Base-by-base conservation (phyloP, 2,113 vertebrate species). In the Tyto alba region DNA sequence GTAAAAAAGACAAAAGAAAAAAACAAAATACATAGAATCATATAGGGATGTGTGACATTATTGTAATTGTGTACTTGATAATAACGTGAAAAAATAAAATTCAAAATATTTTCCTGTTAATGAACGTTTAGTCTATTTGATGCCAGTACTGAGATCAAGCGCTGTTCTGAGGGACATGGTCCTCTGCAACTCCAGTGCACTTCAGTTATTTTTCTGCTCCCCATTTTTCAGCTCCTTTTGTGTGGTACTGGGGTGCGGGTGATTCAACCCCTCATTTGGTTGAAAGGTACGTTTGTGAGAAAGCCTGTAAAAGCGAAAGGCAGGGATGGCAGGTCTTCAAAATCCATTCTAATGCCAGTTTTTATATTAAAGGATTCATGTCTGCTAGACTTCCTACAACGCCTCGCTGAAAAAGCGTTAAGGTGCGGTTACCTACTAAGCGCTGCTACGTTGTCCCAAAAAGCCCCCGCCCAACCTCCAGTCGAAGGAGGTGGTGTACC, bases 51-150 rank as follows among this genome's bases (percentile, higher is more conserved):
- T 99, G 99, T 99, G 98, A 98, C 98, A 98, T 98, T 98, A 98
- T 99, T 98, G 99, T 99, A 99, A 98, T 99, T 98, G 98, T 99
- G 99, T 99, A 98, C 97, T 99, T 99, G 98, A 98, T 98, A 97
- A 98, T 99, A 98, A 98, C 98, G 99, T 99, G 99, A 99, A 99
- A 99, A 98, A 99, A 98, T 98, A 98, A 98, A 98, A 99, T 99
- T 98, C 98, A 98, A 98, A 98, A 98, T 98, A 99, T 99, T 99
- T 99, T 99, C 98, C 98, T 97, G 97, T 97, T 98, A 98, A 98
- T 91, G 73, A 95, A 96, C 50, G 97, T 98, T 98, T 73, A 96
- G 97, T 98, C 94, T 98, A 64, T 98, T 98, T 98, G 97, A 94
- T 98, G 97, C 82, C 95, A 91, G 86, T 85, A 68, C 95, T 68